Base-by-base conservation (phyloP, 2,888 invertebrate genomes). In the Tipula lateralis region DNA sequence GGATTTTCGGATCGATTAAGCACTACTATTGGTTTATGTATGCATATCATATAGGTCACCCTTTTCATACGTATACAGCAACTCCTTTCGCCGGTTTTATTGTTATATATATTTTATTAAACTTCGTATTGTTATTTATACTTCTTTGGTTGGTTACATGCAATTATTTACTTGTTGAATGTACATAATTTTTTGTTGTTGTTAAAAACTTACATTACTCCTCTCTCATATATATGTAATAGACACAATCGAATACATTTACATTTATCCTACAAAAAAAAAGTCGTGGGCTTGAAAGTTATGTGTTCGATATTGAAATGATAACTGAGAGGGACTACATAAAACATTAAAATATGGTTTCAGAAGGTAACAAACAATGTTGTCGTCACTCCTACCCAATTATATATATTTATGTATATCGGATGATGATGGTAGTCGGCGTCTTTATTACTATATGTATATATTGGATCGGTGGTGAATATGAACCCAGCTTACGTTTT, bases 241-340 rank as follows among this genome's bases (percentile, higher is more conserved):
- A 66, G 24, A 66, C 9, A 24, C 19, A 66, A 66, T 24, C 9
- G 24, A 66, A 66, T 12, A 66, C 66, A 66, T 66, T 66, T 66
- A 24, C 66, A 66, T 66, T 66, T 24, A 66, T 66, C 66, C 66
- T 66, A 66, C n/a, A n/a, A 66, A 1, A 24, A 9, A 50, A 50
- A 44, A 13, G 66, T 24, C 66, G 66, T 66, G 66, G 66, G 66
- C 24, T 24, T 66, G 66, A 13, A 66, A 66, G 24, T 66, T 24
- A 66, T 66, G 66, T 66, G 66, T 66, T 66, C 66, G 66, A 66
- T 24, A 66, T 66, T 44, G 44, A 44, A 44, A 44, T 44, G n/a
- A 44, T 44, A 44, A 44, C 16, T 24, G 66, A 24, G 19, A 66
- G 66, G 2, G 24, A 66, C 19, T 66, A 24, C 24, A 24, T 66